A percentile compares a stretch with the other conserved stretches of the same genome.
phyloP scores from a whole-genome alignment of 2,888 invertebrate genomes.

The Himalopsyche anomala region DNA sequence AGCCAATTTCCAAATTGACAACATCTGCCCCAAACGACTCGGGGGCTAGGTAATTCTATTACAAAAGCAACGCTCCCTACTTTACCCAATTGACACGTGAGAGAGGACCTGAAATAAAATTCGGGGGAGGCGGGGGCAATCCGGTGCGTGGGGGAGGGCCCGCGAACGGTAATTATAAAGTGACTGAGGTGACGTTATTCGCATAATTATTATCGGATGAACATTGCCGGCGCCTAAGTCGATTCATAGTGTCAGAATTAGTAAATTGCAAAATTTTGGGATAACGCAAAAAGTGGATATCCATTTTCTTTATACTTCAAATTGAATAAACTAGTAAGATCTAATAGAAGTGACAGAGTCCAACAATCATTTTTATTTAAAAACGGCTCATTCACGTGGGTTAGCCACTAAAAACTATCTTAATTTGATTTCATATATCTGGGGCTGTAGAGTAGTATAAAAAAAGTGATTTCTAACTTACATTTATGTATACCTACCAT shows the following conservation, averaged over 20 bases:
- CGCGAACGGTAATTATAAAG: constrained; percentile 40
- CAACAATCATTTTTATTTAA: too few species aligned
- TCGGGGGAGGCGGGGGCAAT: constrained; percentile 12
- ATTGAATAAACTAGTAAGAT: too few species aligned
- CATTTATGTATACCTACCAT: too few species aligned
- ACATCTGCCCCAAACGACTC: constrained; percentile 40
- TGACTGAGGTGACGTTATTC: constrained; percentile 35
- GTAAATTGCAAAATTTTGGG: background rate
- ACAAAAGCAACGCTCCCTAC: constrained; percentile 42
- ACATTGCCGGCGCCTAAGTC: background rate
- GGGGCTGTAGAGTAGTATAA: too few species aligned
- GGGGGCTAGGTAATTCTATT: constrained; percentile 43
- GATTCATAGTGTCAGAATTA: constrained; percentile 3
- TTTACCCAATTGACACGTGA: constrained; percentile 42
- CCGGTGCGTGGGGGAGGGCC: constrained; percentile 8
- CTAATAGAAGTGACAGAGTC: too few species aligned
- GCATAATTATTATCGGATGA: constrained; percentile 40
- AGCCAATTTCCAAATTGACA: constrained; percentile 41
- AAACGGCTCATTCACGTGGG: too few species aligned
- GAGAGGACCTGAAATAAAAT: constrained; percentile 38
- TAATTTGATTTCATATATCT: too few species aligned
- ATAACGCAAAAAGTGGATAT: too few species aligned
- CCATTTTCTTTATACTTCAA: too few species aligned
- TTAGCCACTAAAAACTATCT: too few species aligned
- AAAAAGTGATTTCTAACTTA: too few species aligned